Conservation (phyloP, 2,888 invertebrate species). For the Choristoneura rosaceana region DNA sequence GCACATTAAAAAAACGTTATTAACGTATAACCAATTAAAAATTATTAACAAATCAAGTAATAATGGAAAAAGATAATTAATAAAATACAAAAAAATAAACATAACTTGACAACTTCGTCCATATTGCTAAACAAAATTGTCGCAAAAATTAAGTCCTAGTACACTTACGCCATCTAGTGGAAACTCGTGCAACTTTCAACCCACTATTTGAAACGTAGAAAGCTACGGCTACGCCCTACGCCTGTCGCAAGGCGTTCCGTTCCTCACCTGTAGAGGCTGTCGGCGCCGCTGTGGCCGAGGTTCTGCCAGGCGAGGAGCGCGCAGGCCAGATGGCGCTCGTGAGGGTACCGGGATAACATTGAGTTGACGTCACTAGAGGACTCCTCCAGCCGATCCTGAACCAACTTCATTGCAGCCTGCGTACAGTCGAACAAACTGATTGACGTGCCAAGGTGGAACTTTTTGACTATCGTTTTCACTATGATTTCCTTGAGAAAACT, state of each 20-base stretch:
- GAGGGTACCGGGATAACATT: conserved; percentile 53
- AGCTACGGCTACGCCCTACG: too few relatives aligned
- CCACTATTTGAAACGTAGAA: background rate
- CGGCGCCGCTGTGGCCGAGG: conserved; percentile 65
- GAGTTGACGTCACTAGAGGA: conserved; percentile 50
- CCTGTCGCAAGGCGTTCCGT: background rate
- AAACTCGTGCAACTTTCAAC: background rate
- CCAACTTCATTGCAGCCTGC: conserved; percentile 57
- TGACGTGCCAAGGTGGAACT: too few relatives aligned
- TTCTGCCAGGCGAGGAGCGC: conserved; percentile 78
- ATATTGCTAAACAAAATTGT: background rate
- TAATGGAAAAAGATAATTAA: too few relatives aligned
- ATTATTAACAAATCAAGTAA: background rate
- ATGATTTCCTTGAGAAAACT: too few relatives aligned
- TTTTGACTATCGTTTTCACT: too few relatives aligned
- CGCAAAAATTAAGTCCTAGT: background rate
- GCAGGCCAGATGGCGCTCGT: conserved; percentile 67
- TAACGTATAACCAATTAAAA: background rate
- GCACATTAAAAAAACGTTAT: background rate
- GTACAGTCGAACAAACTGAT: background rate
- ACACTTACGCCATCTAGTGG: background rate
- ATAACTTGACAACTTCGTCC: too few relatives aligned
- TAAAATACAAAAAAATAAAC: too few relatives aligned
- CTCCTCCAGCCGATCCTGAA: conserved; percentile 56
- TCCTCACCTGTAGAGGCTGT: conserved; percentile 67